Percentiles rank a stretch among this genome's conserved stretches.
Conservation (phyloP, 2,797 vertebrate species). For the Diplodus sargus region DNA sequence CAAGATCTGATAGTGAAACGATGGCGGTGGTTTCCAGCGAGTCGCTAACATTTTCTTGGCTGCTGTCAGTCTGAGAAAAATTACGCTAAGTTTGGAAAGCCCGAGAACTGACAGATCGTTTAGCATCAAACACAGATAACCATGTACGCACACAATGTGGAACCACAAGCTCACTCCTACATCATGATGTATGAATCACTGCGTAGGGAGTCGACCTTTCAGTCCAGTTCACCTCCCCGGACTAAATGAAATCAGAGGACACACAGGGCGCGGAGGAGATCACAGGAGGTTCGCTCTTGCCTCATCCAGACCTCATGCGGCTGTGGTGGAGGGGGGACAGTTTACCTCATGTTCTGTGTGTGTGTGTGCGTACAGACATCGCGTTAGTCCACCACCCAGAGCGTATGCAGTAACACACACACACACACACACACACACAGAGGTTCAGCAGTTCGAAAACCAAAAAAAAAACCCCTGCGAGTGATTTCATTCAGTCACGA, state of each 20-base stretch:
- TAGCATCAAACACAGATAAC: too few species aligned
- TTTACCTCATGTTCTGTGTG: constrained; percentile 51
- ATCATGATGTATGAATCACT: constrained; percentile 33
- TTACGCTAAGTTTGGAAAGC: too few species aligned
- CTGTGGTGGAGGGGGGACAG: constrained; percentile 31
- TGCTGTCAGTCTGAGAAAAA: too few species aligned
- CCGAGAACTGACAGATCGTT: too few species aligned
- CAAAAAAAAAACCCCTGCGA: constrained; percentile 40
- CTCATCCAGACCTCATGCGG: constrained; percentile 62
- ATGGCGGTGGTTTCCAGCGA: too few species aligned
- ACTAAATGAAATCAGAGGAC: constrained; percentile 54
- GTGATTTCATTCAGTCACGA: constrained; percentile 42
- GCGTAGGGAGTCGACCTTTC: constrained; percentile 33
- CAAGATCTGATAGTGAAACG: too few species aligned
- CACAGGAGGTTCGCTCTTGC: constrained; percentile 53
- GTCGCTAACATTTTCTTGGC: too few species aligned
- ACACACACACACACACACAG: not conserved
- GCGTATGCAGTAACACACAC: constrained; percentile 4
- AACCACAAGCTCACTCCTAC: constrained; percentile 31
- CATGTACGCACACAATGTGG: constrained; percentile 17
- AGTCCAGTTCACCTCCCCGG: constrained; percentile 28
- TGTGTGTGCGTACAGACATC: constrained; percentile 5
- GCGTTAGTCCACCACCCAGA: constrained; percentile 15
- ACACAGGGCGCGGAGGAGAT: constrained; percentile 30
- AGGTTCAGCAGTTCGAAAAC: constrained; percentile 8